Evolutionary conservation across 2,888 invertebrate species (phyloP), one percentile per base, ranked within the genome.

Genomic region (Lepeophtheirus nordmannii): DNA sequence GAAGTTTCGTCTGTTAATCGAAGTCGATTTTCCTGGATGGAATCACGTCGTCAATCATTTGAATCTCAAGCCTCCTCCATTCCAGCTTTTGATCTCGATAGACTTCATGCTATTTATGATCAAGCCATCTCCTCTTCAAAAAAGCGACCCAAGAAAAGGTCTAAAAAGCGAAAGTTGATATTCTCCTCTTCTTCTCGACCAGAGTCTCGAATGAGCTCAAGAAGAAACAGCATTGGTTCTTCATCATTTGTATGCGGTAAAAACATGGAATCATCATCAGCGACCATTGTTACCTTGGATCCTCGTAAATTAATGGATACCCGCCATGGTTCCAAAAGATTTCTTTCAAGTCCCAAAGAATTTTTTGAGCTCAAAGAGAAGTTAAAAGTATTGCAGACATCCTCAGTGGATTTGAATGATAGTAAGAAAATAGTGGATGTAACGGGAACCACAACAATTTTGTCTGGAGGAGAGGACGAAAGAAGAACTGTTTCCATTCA

Each of bases 361-460:
- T 41, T 22, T 14, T 38, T 38, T 38, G 62, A 62, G 40, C 62
- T 62, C 39, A 41, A 62, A 40, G 62, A 62, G 20, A 62, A 62
- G 17, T 40, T 62, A 22, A 20, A 20, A 40, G 20, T 38, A 37
- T 17, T 62, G 10, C 39, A 37, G 23, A 20, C 39, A 17, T 37
- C 41, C 8, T 40, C 40, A 9, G n/a, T 20, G 39, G 40, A 38
- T 17, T 23, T 40, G n/a, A 39, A 20, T 38, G 62, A 62, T 8
- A 30, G 12, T 41, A 20, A 40, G 20, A 20, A 37, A 39, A 38
- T 39, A 9, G n/a, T 8, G n/a, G 11, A 20, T 20, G 23, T 38
- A 23, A 17, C 40, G 17, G 17, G 39, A 39, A 62, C 41, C 1
- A 20, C 39, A 20, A 20, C 12, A 11, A 38, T 11, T 20, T 20